Percentiles rank a stretch among this genome's conserved stretches.
phyloP scores from a whole-genome alignment of 2,113 vertebrate species.

The Acinonyx jubatus region DNA sequence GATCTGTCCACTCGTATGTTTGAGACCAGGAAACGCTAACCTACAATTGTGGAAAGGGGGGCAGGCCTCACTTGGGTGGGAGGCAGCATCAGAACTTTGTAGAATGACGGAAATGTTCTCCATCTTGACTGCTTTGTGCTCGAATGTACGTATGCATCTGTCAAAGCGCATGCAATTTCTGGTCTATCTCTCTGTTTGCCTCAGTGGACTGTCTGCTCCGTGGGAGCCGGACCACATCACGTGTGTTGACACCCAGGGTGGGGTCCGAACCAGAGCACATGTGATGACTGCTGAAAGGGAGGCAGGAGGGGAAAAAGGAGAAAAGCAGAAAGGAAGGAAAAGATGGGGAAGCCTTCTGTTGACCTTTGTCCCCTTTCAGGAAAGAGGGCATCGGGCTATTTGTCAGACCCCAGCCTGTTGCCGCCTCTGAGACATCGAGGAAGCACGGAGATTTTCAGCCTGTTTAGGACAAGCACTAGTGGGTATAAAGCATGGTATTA shows the following conservation, averaged over 20 bases:
- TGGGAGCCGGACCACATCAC: too few species aligned
- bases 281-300: too few species aligned
- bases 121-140: neutral
- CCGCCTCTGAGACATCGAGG: neutral
- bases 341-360: neutral
- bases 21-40: neutral
- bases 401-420: neutral
- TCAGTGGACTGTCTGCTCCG: neutral
- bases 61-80: neutral
- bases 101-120: neutral
- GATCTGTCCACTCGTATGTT: too few species aligned
- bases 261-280: neutral
- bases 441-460: neutral
- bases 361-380: neutral
- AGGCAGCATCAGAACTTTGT: neutral
- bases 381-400: accelerated
- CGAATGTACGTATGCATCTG: neutral
- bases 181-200: neutral
- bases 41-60: neutral
- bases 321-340: neutral
- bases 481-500: neutral
- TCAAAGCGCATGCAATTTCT: neutral
- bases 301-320: neutral
- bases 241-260: neutral
- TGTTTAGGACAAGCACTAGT: neutral